Base-by-base conservation (phyloP, 2,113 vertebrate genomes). In the Pseudois nayaur region DNA sequence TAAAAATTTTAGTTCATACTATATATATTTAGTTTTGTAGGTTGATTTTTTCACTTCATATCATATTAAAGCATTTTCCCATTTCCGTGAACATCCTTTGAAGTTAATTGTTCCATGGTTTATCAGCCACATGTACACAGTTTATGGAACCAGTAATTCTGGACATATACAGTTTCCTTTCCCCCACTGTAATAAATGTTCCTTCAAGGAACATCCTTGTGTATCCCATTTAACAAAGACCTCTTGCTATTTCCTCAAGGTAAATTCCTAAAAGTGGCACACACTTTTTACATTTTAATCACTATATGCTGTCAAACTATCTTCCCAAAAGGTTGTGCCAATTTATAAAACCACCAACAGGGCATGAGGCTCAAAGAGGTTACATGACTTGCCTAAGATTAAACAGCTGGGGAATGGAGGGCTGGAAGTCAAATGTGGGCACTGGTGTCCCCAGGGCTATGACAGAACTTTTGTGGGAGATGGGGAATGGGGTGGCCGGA, bases 331-430 rank as follows among this genome's bases (percentile, higher is more conserved):
- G 86, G 50, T 43, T 45, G 71, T 95, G 82, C 92, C 90, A 92
- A 91, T 97, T 97, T 93, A 91, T 55, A 91, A 71, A 93, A 86
- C 71, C 91, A 85, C 94, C 87, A 91, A 94, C 55, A 27, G 88
- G 83, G 89, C 78, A 13, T 3, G 81, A 82, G 43, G 91, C 50
- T 62, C 54, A 57, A 82, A 87, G 36, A 96, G 54, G 94, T 91
- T 96, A 91, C 89, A 40, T 33, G 87, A 91, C 85, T 94, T 19
- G 31, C 17, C 92, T 88, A 52, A 92, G 85, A 92, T 89, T 59
- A 96, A 95, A 96, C 14, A 62, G 54, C 16, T 17, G 9, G 5
- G 74, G 54, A 48, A 48, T 17, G 48, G 59, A 59, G 27, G 31
- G 43, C 12, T 78, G 57, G 62, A 91, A 74, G 8, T 83, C 71